Evolutionary conservation across 2,888 invertebrate genomes (phyloP).

Genomic region (Rhogogaster chlorosoma): DNA sequence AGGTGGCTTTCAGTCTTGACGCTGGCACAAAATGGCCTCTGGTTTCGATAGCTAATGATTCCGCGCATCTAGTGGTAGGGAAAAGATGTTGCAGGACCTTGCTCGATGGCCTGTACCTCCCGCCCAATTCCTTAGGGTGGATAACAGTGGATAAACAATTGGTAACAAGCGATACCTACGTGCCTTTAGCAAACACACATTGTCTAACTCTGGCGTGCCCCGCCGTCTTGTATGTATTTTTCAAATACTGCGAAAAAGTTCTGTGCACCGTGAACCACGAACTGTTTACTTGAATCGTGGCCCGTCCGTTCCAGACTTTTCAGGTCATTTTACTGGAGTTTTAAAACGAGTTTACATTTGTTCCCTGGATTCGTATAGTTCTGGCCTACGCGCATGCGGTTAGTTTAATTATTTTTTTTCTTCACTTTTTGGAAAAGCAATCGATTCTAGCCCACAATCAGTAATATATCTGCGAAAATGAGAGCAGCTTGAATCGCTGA

Average conservation of each 20-base stretch:
- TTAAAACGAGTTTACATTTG: conserved; percentile 16
- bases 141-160: conserved; percentile 40
- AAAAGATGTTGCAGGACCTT: neutral
- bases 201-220: neutral
- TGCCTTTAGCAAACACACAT: neutral
- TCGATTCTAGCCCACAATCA: neutral
- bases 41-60: neutral
- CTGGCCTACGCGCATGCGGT: neutral
- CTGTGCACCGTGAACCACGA: neutral
- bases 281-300: conserved; percentile 6
- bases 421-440: neutral
- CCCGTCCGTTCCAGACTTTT: conserved; percentile 17
- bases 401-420: neutral
- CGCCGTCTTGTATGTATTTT: neutral
- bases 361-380: neutral
- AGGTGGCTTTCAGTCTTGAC: neutral
- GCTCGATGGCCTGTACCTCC: neutral
- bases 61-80: neutral
- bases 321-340: conserved; percentile 11
- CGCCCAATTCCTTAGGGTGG: neutral
- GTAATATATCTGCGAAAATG: neutral
- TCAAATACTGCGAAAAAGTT: neutral
- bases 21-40: neutral
- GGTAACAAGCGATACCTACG: conserved; percentile 41
- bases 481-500: neutral